phyloP scores from a whole-genome alignment of 1,140 invertebrate species.

The Eumeta japonica region DNA sequence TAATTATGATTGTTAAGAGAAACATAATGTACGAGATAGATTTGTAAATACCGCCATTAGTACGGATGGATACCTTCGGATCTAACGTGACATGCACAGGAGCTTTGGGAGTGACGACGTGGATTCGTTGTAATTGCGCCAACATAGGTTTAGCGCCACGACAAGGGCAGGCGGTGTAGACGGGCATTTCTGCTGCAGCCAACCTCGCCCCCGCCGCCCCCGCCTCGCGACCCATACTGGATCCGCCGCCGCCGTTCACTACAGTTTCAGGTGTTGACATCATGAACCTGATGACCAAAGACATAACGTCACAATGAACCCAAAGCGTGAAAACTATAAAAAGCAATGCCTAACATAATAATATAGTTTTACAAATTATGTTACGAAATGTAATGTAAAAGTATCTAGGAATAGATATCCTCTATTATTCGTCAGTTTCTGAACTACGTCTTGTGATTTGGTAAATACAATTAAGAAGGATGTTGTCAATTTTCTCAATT shows the following conservation, averaged over 20 bases:
- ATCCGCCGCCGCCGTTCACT: slow-evolving; percentile 23
- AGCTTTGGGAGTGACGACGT: slow-evolving; percentile 89
- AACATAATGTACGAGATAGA: too few species aligned
- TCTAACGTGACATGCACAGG: slow-evolving; percentile 86
- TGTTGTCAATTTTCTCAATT: too few species aligned
- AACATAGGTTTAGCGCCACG: slow-evolving; percentile 64
- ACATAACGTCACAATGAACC: background rate
- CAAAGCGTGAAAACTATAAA: background rate
- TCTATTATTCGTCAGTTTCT: too few species aligned
- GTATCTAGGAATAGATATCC: too few species aligned
- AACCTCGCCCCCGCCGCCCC: slow-evolving; percentile 65
- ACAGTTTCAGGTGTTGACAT: slow-evolving; percentile 85
- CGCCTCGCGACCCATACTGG: slow-evolving; percentile 63
- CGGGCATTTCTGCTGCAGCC: slow-evolving; percentile 80
- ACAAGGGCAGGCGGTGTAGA: slow-evolving; percentile 88
- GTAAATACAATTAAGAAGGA: too few species aligned
- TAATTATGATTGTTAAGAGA: too few species aligned
- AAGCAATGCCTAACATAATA: slow-evolving; percentile 1
- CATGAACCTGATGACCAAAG: slow-evolving; percentile 72
- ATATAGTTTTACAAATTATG: too few species aligned
- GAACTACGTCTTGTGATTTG: too few species aligned
- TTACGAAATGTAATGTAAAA: too few species aligned
- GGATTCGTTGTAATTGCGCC: slow-evolving; percentile 90
- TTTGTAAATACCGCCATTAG: too few species aligned
- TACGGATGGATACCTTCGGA: slow-evolving; percentile 72